A percentile compares a stretch with the other conserved stretches of the same genome.
These are phyloP conservation scores for Asteroscopus sphinx DNA, from an alignment of 2,888 invertebrate species.

Conservation along the genomic window DNA sequence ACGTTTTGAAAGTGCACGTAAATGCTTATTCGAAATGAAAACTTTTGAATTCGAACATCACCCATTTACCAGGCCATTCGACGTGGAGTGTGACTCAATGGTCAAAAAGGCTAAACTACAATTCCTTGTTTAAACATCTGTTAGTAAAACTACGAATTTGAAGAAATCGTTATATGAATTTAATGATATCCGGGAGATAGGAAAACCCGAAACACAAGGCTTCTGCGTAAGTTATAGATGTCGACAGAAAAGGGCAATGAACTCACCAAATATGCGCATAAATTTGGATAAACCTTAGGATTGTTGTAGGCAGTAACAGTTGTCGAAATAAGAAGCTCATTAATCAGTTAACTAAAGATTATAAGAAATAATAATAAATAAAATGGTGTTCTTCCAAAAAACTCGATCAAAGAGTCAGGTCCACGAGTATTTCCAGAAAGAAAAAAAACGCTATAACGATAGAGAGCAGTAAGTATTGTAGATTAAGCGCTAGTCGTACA, in stretches of 20 bases:
- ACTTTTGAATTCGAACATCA: too few species aligned
- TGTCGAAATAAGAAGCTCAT: constrained; percentile 13
- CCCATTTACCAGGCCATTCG: constrained; percentile 29
- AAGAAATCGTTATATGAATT: not conserved
- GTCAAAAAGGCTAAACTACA: constrained; percentile 19
- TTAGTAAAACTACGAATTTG: not conserved
- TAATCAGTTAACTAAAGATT: constrained; percentile 2
- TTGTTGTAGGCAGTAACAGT: constrained; percentile 1
- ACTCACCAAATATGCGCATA: constrained; percentile 44
- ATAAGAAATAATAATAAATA: not conserved
- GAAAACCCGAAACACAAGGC: constrained; percentile 15
- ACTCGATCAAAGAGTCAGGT: too few species aligned
- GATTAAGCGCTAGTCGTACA: too few species aligned
- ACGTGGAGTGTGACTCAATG: constrained; percentile 26
- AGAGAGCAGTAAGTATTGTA: too few species aligned
- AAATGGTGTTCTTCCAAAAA: too few species aligned
- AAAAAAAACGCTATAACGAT: too few species aligned
- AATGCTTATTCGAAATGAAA: too few species aligned
- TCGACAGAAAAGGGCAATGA: constrained; percentile 34
- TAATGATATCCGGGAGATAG: constrained; percentile 14
- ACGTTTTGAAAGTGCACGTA: too few species aligned
- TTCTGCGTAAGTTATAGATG: constrained; percentile 18
- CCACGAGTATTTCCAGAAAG: too few species aligned
- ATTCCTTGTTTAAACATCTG: constrained; percentile 13
- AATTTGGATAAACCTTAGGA: constrained; percentile 21